Evolutionary conservation across 2,888 invertebrate species (phyloP).

Genomic region (Melanotus villosus): DNA sequence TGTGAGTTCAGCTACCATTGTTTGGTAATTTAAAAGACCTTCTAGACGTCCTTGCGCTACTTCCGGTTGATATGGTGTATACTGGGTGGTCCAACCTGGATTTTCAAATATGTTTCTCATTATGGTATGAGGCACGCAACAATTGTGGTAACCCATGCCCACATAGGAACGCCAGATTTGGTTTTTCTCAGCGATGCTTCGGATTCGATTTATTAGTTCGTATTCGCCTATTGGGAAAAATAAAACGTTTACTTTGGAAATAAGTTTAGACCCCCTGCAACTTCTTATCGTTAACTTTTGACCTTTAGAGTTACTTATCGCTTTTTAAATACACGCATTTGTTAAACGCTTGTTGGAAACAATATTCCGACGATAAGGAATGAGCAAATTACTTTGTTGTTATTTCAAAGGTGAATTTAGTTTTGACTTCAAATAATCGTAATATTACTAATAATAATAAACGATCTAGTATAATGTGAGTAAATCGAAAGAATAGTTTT

Average conservation of each 20-base stretch:
- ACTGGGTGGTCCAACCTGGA: constrained; percentile 99
- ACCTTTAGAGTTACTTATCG: constrained; percentile 11
- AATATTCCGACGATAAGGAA: no score
- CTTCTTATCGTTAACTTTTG: constrained; percentile 29
- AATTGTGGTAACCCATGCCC: constrained; percentile 99
- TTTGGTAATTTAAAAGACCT: constrained; percentile 97
- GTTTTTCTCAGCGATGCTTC: constrained; percentile 87
- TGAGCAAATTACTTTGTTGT: no score
- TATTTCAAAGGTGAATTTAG: no score
- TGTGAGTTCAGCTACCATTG: constrained; percentile 95
- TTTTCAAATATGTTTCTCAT: constrained; percentile 98
- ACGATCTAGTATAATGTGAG: no score
- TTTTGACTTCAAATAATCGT: no score
- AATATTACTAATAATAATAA: no score
- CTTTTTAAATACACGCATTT: no score
- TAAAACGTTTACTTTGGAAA: constrained; percentile 26
- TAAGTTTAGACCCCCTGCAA: constrained; percentile 52
- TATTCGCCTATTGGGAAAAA: constrained; percentile 83
- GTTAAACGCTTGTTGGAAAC: no score
- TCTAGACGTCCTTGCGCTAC: constrained; percentile 97
- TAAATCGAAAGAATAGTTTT: no score
- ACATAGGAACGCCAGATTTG: constrained; percentile 96
- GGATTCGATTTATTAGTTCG: constrained; percentile 85
- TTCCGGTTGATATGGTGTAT: constrained; percentile 99
- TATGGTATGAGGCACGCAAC: constrained; percentile 95